These are phyloP conservation scores for Psettodes erumei DNA, from an alignment of 2,113 vertebrate species.

Conservation along the genomic window DNA sequence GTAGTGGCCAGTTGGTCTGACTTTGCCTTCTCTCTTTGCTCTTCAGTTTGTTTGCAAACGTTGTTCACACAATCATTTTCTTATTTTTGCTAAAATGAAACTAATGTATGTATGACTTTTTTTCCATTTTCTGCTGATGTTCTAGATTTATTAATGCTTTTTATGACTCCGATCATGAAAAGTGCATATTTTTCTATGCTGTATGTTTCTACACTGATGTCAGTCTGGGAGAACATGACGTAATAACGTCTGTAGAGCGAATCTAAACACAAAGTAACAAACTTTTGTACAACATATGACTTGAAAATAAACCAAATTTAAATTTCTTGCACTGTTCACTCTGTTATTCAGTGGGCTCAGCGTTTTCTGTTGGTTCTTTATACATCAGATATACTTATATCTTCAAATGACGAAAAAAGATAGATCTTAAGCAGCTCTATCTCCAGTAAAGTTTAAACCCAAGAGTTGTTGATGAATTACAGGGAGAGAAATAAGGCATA, in stretches of 20 bases:
- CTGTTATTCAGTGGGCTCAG: neutral
- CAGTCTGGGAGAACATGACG: constrained; percentile 23
- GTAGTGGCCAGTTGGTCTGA: constrained; percentile 6
- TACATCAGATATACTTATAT: no score
- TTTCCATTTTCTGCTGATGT: constrained; percentile 33
- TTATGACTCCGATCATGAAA: constrained; percentile 5
- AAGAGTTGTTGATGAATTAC: no score
- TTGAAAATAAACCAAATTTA: constrained; percentile 50
- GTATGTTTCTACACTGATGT: constrained; percentile 41
- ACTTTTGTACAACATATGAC: constrained; percentile 39
- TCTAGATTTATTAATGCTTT: constrained; percentile 20
- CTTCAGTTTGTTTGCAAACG: neutral
- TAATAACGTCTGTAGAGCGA: constrained; percentile 41
- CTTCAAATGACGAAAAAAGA: no score
- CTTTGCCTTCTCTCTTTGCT: constrained; percentile 26
- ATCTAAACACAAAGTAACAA: constrained; percentile 39
- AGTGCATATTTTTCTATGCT: constrained; percentile 63
- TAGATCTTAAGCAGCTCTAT: neutral
- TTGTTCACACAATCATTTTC: constrained; percentile 14
- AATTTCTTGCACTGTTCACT: constrained; percentile 25
- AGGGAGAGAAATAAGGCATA: no score
- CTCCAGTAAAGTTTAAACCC: neutral
- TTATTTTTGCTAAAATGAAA: constrained; percentile 39
- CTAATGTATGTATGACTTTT: constrained; percentile 30
- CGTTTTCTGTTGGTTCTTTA: neutral